A percentile compares a stretch with the other conserved stretches of the same genome.
These are phyloP conservation scores for Phytoseiulus persimilis DNA, from an alignment of 2,888 invertebrate genomes.

Conservation along the genomic window DNA sequence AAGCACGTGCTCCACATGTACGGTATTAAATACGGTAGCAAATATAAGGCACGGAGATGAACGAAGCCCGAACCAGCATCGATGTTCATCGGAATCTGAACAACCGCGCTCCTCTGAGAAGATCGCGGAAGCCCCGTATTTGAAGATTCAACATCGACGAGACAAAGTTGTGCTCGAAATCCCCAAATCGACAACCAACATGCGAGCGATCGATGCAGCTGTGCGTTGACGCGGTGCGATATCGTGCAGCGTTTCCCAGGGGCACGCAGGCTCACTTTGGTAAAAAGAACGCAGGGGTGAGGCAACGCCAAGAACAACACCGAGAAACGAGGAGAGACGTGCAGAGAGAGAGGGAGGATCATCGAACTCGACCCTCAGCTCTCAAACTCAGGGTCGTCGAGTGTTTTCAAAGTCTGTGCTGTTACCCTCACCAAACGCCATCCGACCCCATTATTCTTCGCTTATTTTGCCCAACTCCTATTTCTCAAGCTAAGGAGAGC, in stretches of 20 bases:
- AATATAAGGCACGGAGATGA: too few relatives aligned
- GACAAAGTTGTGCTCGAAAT: too few relatives aligned
- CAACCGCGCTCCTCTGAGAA: too few relatives aligned
- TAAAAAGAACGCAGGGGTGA: background rate
- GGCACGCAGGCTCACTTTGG: background rate
- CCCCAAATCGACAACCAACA: too few relatives aligned
- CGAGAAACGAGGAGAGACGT: background rate
- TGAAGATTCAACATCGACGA: too few relatives aligned
- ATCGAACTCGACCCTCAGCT: conserved; percentile 5
- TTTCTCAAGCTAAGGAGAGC: background rate
- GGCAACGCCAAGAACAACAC: background rate
- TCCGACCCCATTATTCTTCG: background rate
- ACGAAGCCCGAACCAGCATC: too few relatives aligned
- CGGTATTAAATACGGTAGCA: too few relatives aligned
- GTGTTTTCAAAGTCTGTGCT: background rate
- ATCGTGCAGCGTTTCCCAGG: background rate
- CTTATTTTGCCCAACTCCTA: background rate
- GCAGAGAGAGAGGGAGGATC: background rate
- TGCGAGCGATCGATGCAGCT: too few relatives aligned
- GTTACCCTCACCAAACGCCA: background rate
- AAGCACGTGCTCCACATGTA: too few relatives aligned
- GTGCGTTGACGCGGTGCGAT: too few relatives aligned
- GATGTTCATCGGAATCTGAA: too few relatives aligned
- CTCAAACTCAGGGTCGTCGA: background rate
- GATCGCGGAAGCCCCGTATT: too few relatives aligned